Base-by-base conservation (phyloP, 2,797 vertebrate genomes). In the Moxostoma hubbsi region DNA sequence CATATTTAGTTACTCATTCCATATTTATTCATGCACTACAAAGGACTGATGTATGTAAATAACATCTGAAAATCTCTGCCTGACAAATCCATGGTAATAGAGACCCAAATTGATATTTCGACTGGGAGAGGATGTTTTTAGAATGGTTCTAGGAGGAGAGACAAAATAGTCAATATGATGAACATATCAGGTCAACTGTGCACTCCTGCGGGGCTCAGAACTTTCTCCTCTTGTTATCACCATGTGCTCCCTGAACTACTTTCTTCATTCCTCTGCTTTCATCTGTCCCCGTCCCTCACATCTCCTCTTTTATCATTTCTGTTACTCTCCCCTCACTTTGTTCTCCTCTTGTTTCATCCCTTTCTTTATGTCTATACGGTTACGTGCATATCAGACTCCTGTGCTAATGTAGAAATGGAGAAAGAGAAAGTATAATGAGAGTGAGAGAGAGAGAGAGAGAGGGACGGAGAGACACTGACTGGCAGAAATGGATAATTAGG, bases 401-500 rank as follows among this genome's bases (percentile, higher is more conserved):
- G 91, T 91, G 93, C 92, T 93, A 93, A 93, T 93, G 90, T 91
- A 91, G 87, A 84, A 87, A 90, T 69, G 75, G 61, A 80, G 36
- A 36, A 15, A 55, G 61, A 66, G 64, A 71, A 61, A 72, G 85
- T 88, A 91, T 93, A 93, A 93, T 90, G 91, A 93, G 92, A 88
- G 88, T 90, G 88, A 91, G 88, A 91, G 88, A 91, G 80, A 62
- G 63, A 54, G 72, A 62, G 50, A 54, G 36, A 36, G 3, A 16
- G 36, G 36, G 36, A 36, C 36, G 36, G 2, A 36, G 4, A 90
- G 91, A 93, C 92, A 93, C 90, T 92, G 93, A 93, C 91, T 93
- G 90, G 88, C 90, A 93, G 92, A 93, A 93, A 93, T 93, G 93
- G 90, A 93, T 95, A 93, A 94, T 94, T 95, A 94, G 93, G 92